Conservation (phyloP, 2,113 vertebrate genomes). For the Oryzias woworae region DNA sequence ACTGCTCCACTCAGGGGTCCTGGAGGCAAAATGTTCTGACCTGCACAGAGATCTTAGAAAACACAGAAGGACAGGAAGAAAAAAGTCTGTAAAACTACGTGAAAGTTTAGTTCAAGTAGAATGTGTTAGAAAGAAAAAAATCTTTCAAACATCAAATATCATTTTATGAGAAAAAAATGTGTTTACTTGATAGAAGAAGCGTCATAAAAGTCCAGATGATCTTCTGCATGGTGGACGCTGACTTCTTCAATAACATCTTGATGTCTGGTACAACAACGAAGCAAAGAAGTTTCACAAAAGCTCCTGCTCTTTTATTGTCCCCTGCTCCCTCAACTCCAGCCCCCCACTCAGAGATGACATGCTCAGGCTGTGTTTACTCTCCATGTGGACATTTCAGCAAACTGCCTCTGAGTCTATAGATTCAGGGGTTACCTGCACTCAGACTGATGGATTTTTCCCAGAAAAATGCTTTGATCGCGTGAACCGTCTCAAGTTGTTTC, state of each 20-base stretch:
- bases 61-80: neutral
- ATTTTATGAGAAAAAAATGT: neutral
- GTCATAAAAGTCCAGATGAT: conserved; percentile 16
- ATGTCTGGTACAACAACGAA: neutral
- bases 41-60: conserved; percentile 29
- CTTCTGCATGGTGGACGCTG: conserved; percentile 14
- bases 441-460: neutral
- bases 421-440: neutral
- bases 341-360: conserved; percentile 17
- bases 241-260: neutral
- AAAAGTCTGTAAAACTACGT: neutral
- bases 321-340: conserved; percentile 5
- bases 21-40: conserved; percentile 34
- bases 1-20: conserved; percentile 54
- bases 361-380: conserved; percentile 28
- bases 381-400: conserved; percentile 26
- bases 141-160: neutral
- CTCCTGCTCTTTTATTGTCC: conserved; percentile 48
- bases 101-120: neutral
- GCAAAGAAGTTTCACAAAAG: neutral
- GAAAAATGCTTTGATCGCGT: neutral
- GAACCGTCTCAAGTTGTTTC: neutral
- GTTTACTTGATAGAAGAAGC: conserved; percentile 45
- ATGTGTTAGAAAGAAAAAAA: neutral
- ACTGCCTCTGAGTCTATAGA: conserved; percentile 6